phyloP scores from a whole-genome alignment of 1,140 invertebrate species.

The Chironomus tepperi region DNA sequence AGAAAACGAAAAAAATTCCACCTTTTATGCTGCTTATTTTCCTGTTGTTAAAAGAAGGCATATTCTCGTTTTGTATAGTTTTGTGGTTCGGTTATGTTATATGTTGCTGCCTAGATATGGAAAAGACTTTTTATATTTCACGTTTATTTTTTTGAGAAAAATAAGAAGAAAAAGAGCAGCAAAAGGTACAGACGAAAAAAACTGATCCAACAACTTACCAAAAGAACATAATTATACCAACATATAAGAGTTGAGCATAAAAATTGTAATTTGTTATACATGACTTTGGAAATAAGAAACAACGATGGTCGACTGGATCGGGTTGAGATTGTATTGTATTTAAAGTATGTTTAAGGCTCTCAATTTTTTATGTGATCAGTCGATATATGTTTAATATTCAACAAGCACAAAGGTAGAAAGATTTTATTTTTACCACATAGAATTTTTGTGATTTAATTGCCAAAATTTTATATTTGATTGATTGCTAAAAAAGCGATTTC shows the following conservation, averaged over 20 bases:
- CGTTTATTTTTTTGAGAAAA: not conserved
- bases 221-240: conserved; percentile 23
- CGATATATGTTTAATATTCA: conserved; percentile 14
- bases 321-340: conserved; percentile 16
- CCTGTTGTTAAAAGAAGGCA: not conserved
- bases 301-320: not conserved
- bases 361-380: not conserved
- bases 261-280: conserved; percentile 24
- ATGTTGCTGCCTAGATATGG: not conserved
- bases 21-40: conserved; percentile 6
- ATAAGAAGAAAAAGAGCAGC: not conserved
- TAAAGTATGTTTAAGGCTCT: not conserved
- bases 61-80: not conserved
- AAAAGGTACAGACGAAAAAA: not conserved
- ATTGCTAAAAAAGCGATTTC: not conserved
- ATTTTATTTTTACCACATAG: not conserved
- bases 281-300: not conserved
- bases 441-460: not conserved
- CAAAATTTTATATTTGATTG: not conserved
- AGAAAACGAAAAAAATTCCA: not conserved
- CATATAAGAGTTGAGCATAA: conserved; percentile 7
- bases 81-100: not conserved
- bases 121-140: no score
- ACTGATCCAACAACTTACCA: conserved; percentile 22
- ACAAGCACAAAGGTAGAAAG: not conserved